phyloP scores from a whole-genome alignment of 2,113 vertebrate species.

The Elephantulus edwardii region DNA sequence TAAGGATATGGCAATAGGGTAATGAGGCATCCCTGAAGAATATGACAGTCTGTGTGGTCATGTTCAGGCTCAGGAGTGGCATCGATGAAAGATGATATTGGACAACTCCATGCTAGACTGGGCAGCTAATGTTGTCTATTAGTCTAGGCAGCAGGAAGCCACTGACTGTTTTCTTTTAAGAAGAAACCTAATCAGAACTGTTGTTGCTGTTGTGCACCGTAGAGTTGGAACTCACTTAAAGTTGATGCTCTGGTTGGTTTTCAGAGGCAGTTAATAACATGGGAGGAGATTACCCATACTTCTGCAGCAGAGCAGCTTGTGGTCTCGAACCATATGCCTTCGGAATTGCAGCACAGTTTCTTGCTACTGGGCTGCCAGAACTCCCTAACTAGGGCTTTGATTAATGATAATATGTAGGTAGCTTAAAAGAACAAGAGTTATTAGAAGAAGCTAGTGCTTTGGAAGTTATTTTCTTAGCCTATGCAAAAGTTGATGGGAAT shows the following conservation, averaged over 20 bases:
- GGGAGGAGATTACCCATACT: too few species aligned
- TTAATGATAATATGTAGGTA: neutral
- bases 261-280: too few species aligned
- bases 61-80: accelerated
- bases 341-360: too few species aligned
- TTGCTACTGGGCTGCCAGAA: too few species aligned
- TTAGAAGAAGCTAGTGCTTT: neutral
- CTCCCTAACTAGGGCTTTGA: neutral
- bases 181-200: neutral
- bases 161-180: neutral
- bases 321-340: too few species aligned
- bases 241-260: too few species aligned
- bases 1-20: neutral
- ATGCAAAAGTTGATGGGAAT: neutral
- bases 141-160: neutral
- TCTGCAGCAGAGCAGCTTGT: too few species aligned
- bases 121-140: neutral
- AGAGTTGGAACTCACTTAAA: too few species aligned
- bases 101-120: neutral
- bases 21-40: neutral
- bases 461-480: neutral
- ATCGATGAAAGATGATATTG: neutral
- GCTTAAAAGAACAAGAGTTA: neutral
- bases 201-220: too few species aligned
- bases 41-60: accelerated